Conservation (phyloP, 2,797 vertebrate species). For the Sebastes matsubarae region DNA sequence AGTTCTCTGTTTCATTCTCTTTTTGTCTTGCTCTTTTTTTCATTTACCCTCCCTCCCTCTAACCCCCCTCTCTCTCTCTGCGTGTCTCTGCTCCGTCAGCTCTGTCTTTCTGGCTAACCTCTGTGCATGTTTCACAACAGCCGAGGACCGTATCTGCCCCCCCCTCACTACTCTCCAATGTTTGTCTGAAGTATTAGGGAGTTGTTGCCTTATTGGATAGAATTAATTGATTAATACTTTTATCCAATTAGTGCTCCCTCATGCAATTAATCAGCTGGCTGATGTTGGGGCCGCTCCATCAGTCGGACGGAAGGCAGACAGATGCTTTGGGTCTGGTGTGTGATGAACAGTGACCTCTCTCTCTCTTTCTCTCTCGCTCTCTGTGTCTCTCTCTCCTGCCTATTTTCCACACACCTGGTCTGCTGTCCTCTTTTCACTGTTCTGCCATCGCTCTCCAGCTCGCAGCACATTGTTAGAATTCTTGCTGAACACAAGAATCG, state of each 20-base stretch:
- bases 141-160: constrained; percentile 34
- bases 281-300: constrained; percentile 68
- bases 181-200: constrained; percentile 82
- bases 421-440: constrained; percentile 30
- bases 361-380: background rate
- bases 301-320: constrained; percentile 71
- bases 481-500: constrained; percentile 57
- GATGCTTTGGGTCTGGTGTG: constrained; percentile 66
- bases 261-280: constrained; percentile 85
- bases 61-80: background rate
- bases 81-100: constrained; percentile 15
- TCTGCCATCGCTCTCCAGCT: constrained; percentile 45
- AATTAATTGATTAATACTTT: constrained; percentile 87
- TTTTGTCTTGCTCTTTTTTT: constrained; percentile 16
- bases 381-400: constrained; percentile 8
- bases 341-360: constrained; percentile 72
- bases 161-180: constrained; percentile 56
- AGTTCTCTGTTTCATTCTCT: constrained; percentile 8
- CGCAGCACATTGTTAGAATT: constrained; percentile 49
- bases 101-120: constrained; percentile 45
- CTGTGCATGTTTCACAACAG: constrained; percentile 49
- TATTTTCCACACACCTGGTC: constrained; percentile 61
- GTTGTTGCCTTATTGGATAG: constrained; percentile 79
- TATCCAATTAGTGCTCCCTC: constrained; percentile 86
- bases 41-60: background rate